phyloP scores from a whole-genome alignment of 2,797 vertebrate genomes.

The Anniella stebbinsi region DNA sequence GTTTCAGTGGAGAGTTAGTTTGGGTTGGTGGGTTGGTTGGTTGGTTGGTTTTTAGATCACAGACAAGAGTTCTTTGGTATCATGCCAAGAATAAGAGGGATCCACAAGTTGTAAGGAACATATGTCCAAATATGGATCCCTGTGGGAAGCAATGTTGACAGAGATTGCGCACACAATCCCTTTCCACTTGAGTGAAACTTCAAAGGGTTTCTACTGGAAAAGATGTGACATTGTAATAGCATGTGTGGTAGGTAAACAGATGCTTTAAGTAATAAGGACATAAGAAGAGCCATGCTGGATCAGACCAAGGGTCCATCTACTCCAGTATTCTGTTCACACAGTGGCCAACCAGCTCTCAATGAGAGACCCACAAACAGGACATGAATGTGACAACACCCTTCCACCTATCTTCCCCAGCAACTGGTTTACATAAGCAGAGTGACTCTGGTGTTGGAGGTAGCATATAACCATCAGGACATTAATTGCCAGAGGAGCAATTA shows the following conservation, averaged over 20 bases:
- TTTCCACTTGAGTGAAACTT: background rate
- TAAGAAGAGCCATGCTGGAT: no score
- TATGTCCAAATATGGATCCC: background rate
- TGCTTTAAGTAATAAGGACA: background rate
- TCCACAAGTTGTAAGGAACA: no score
- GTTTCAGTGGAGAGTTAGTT: background rate
- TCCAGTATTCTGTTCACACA: no score
- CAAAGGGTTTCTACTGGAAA: background rate
- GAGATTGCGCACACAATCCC: background rate
- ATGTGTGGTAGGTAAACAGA: background rate
- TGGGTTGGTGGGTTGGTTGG: background rate
- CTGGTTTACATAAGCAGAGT: no score
- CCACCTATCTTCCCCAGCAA: no score
- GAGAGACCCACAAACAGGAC: no score
- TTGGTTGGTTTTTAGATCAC: background rate
- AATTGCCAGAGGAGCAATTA: background rate
- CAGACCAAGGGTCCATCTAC: no score
- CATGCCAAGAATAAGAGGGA: background rate
- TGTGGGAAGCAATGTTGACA: background rate
- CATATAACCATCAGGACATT: no score
- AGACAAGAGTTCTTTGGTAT: background rate
- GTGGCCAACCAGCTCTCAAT: no score
- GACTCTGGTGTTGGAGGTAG: no score
- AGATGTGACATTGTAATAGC: background rate
- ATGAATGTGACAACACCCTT: no score